These are phyloP conservation scores for Drosophila tristis DNA, from an alignment of 1,140 invertebrate genomes.

Conservation along the genomic window DNA sequence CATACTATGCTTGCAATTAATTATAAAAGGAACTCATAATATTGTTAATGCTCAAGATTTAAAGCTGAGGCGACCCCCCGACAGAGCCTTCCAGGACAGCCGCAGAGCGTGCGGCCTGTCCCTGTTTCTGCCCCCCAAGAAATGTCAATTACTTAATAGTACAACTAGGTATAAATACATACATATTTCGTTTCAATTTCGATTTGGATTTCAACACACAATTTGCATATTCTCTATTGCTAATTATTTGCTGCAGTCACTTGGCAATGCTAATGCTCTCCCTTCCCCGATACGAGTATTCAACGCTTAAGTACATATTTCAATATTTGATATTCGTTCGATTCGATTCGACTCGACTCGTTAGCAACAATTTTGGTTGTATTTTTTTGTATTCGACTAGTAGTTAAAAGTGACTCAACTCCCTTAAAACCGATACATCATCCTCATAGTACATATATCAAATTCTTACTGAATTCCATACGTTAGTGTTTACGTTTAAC, in stretches of 20 bases:
- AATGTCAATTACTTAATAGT: constrained; percentile 28
- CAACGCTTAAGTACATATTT: constrained; percentile 30
- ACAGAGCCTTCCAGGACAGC: too few relatives aligned
- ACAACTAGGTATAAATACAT: constrained; percentile 50
- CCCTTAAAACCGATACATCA: constrained; percentile 65
- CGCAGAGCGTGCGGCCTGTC: not conserved
- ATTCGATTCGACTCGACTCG: constrained; percentile 35
- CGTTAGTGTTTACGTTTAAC: constrained; percentile 35
- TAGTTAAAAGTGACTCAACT: constrained; percentile 60
- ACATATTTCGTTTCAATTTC: constrained; percentile 18
- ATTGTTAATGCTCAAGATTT: constrained; percentile 80
- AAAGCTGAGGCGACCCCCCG: constrained; percentile 64
- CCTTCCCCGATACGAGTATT: constrained; percentile 27
- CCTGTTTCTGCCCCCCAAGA: constrained; percentile 22
- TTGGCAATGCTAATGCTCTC: constrained; percentile 54
- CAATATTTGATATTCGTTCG: constrained; percentile 27
- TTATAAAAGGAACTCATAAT: constrained; percentile 69
- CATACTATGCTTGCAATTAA: constrained; percentile 53
- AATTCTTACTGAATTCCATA: constrained; percentile 63
- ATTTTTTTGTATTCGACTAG: constrained; percentile 18
- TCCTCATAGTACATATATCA: constrained; percentile 47
- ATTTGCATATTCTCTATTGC: constrained; percentile 28
- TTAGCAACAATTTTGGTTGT: constrained; percentile 44
- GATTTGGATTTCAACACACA: constrained; percentile 43
- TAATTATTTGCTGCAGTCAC: constrained; percentile 69